Base-by-base conservation (phyloP, 2,113 vertebrate species). In the Chaetops frenatus region DNA sequence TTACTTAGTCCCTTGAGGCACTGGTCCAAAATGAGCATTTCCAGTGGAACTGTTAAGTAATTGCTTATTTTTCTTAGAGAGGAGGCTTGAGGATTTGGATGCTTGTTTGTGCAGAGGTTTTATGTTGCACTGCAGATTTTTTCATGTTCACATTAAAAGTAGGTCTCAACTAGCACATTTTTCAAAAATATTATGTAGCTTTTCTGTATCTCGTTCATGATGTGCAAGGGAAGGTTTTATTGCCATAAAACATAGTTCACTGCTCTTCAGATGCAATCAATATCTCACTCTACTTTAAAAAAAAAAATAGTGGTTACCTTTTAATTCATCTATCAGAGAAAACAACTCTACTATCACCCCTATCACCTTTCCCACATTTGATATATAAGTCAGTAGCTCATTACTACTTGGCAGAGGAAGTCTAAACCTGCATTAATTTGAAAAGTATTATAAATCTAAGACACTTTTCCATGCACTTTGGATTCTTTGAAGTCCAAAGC, bases 21-120 rank as follows among this genome's bases (percentile, higher is more conserved):
- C 35, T 51, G 47, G 17, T 67, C 80, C 88, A 93, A 83, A 90
- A 90, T 47, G 23, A 88, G 51, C 80, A 31, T 88, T 94, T 92
- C 69, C 31, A 88, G 19, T 58, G 62, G 67, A 88, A 54, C 29
- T 82, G 20, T 45, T 65, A 80, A 86, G 29, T 76, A 76, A 44
- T 35, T 87, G 79, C 47, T 90, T 82, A 17, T 76, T 85, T 94
- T 93, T 79, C 70, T 51, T 42, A 29, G 48, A 73, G 69, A 66
- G 50, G 31, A 73, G 61, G n/a, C 61, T 79, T 76, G 60, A 69
- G 70, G 65, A 64, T 81, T 73, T 81, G 42, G n/a, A 54, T 56
- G 44, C 28, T 88, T 10, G 22, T 71, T 88, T 91, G 56, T 88
- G 35, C 60, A 80, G 58, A 54, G 31, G 24, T 77, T 81, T 92